Base-by-base conservation (phyloP, 2,888 invertebrate species). In the Caenorhabditis drosophilae region DNA sequence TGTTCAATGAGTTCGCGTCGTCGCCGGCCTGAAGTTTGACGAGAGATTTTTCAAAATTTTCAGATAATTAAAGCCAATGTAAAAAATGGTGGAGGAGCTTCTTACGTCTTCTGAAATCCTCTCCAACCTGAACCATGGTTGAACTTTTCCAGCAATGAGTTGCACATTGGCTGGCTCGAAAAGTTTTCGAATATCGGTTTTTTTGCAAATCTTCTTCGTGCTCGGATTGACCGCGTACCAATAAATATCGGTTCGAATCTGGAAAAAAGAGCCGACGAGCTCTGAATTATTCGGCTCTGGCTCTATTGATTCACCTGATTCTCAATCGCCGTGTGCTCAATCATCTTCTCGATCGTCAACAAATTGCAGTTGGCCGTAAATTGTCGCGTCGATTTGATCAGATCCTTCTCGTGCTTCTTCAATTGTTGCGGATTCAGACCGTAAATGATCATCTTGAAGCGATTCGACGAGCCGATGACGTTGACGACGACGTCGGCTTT, bases 201-300 rank as follows among this genome's bases (percentile, higher is more conserved):
- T 81, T 50, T 70, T 72, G 57, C 83, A 83, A 41, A 83, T 77
- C 45, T 72, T 75, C 53, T 78, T 75, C 0, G 77, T 78, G 11
- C 57, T 62, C 16, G 80, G 80, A 56, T 83, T 79, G 18, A 78
- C 73, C 0, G 83, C 75, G 47, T 80, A 84, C 78, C 79, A 81
- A 42, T 69, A 73, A 41, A 79, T 66, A 48, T 81, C 76, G 2
- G 76, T 73, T n/a, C 74, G 55, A 25, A 72, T 58, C 56, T 70
- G 59, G 11, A 9, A 46, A 41, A 15, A 41, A 20, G 6, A 41
- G 3, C 4, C 7, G 18, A 12, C 26, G 9, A 11, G 23, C 23
- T 44, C 7, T 44, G 18, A 26, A 11, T 23, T 22, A 1, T 16
- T 46, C 23, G 7, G 15, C 16, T 41, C 9, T 15, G 3, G 20